Evolutionary conservation across 2,113 vertebrate genomes (phyloP), one percentile per base, ranked within the genome.

Genomic region (Acrocephalus arundinaceus): DNA sequence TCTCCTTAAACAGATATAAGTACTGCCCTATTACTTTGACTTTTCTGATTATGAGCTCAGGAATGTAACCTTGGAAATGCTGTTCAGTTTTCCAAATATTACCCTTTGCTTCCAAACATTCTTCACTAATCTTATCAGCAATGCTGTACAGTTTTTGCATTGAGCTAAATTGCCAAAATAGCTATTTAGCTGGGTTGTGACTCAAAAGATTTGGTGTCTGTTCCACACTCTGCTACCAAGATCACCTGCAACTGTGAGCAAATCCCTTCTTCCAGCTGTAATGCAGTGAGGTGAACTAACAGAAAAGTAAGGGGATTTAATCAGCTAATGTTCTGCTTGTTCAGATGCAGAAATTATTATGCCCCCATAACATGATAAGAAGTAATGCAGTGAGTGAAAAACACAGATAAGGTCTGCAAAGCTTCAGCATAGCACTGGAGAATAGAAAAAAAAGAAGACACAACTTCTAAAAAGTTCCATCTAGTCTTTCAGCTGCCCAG

Each of bases 91-190:
- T 85, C 28, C 46, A 94, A 48, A 70, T 87, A 82, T 8, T 87
- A 89, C 39, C 63, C 93, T 87, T 73, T 85, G 28, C 20, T 94
- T 89, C 59, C 62, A 77, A 85, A 83, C 28, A 24, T 82, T 80
- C 58, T 87, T 83, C 43, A 91, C 27, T 31, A 87, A 85, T 72
- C 80, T 91, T 94, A 91, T 72, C 57, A 85, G 52, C 61, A 85
- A 57, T 37, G n/a, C 28, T 82, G 49, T 66, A 65, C 0, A 3
- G 10, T 25, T 94, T 94, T 76, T 72, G 24, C 71, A 39, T 30
- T 62, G 46, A 76, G 61, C 18, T 82, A 21, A 52, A 65, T 58
- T 78, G 45, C 66, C 74, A 65, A 59, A 94, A 41, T 25, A 65
- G 54, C 62, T 87, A 9, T 92, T 94, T 75, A 70, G 28, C 14